Conservation (phyloP, 2,113 vertebrate species). For the Limnothrissa miodon region DNA sequence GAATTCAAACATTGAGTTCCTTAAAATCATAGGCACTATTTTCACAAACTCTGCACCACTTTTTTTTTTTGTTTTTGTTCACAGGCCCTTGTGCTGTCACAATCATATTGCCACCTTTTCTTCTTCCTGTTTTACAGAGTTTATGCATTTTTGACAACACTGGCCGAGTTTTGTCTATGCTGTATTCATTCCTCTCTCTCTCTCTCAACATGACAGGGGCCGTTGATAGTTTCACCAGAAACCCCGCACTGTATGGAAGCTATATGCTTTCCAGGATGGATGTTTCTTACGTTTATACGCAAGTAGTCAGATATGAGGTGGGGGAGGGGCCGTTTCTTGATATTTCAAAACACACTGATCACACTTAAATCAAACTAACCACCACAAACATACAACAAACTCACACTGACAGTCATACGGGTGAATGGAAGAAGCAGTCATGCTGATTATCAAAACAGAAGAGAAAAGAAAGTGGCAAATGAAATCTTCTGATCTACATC, state of each 20-base stretch:
- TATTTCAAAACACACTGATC: neutral
- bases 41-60: constrained; percentile 51
- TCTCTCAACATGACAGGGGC: neutral
- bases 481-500: neutral
- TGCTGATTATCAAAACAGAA: neutral
- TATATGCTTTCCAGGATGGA: neutral
- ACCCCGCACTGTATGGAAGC: no score
- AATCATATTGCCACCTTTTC: neutral
- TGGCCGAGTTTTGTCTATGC: neutral
- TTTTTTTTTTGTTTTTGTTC: constrained; percentile 10
- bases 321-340: neutral
- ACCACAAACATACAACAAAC: neutral
- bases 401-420: neutral
- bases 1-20: constrained; percentile 76
- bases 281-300: neutral
- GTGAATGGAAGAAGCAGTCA: neutral
- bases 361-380: neutral
- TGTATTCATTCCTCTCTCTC: neutral
- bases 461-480: neutral
- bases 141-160: neutral
- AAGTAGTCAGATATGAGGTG: neutral
- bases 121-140: neutral
- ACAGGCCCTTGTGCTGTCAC: neutral
- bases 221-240: no score
- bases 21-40: constrained; percentile 98